A percentile compares a stretch with the other conserved stretches of the same genome.
phyloP scores from a whole-genome alignment of 2,797 vertebrate species.

The Lagodon rhomboides region DNA sequence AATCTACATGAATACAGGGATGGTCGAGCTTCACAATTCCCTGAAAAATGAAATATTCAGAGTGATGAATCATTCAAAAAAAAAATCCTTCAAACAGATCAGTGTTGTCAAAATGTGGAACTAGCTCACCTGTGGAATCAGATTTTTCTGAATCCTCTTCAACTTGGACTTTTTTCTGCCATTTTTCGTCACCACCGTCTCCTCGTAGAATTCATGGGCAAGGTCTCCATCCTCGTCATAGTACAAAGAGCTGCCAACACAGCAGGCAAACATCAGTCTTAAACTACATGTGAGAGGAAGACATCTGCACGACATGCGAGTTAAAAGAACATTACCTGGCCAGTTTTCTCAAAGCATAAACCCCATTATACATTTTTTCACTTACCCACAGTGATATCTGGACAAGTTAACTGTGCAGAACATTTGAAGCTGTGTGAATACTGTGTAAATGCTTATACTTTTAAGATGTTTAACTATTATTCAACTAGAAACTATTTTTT shows the following conservation, averaged over 20 bases:
- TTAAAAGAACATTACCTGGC: not conserved
- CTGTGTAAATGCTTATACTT: too few relatives aligned
- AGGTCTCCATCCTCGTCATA: constrained; percentile 98
- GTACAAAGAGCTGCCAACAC: constrained; percentile 92
- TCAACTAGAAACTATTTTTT: too few relatives aligned
- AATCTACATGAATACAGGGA: constrained; percentile 97
- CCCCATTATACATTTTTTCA: not conserved
- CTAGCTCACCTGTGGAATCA: constrained; percentile 94
- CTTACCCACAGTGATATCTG: not conserved
- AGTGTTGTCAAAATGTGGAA: not conserved
- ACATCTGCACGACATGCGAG: not conserved
- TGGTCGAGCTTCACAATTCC: constrained; percentile 95
- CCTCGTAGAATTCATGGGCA: constrained; percentile 99
- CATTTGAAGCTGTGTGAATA: too few relatives aligned
- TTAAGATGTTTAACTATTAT: too few relatives aligned
- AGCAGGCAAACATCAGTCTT: constrained; percentile 23
- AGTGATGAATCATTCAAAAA: not conserved
- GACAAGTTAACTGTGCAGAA: not conserved
- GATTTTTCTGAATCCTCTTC: constrained; percentile 96
- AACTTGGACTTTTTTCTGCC: constrained; percentile 96
- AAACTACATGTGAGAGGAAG: not conserved
- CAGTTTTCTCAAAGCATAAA: constrained; percentile 11
- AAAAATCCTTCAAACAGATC: not conserved
- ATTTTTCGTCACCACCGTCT: constrained; percentile 97
- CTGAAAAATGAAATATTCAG: constrained; percentile 73